phyloP scores from a whole-genome alignment of 2,797 vertebrate species.

The Accipiter badius region DNA sequence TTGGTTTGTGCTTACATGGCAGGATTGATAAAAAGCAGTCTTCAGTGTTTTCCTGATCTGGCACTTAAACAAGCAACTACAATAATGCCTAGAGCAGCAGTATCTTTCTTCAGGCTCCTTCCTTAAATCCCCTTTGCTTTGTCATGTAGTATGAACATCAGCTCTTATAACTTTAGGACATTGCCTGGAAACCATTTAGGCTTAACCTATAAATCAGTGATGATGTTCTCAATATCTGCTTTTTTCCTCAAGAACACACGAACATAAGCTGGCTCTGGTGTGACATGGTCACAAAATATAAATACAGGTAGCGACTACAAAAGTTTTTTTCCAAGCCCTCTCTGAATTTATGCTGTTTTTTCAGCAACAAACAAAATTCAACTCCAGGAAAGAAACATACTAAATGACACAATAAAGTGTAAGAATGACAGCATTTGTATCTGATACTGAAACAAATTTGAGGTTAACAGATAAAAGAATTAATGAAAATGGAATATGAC shows the following conservation, averaged over 20 bases:
- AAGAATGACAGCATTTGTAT: neutral
- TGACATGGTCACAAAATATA: neutral
- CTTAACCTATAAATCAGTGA: neutral
- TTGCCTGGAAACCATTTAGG: neutral
- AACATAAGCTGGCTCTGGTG: neutral
- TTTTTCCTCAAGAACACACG: neutral
- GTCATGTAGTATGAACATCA: neutral
- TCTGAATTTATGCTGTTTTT: neutral
- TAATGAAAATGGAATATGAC: constrained; percentile 14
- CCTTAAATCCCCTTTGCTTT: neutral
- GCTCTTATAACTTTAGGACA: neutral
- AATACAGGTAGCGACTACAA: neutral
- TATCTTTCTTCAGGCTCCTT: neutral
- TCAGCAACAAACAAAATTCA: neutral
- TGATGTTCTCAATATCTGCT: neutral
- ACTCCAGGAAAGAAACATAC: neutral
- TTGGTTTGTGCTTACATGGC: neutral
- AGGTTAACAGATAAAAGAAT: constrained; percentile 6
- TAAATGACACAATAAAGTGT: neutral
- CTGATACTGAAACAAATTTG: constrained; percentile 9
- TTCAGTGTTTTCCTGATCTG: neutral
- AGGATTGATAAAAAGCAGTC: neutral
- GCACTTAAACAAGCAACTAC: neutral
- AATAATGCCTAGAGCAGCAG: neutral
- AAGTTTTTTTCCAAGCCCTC: neutral